Base-by-base conservation (phyloP, 2,888 invertebrate species). In the Keiferia lycopersicella region DNA sequence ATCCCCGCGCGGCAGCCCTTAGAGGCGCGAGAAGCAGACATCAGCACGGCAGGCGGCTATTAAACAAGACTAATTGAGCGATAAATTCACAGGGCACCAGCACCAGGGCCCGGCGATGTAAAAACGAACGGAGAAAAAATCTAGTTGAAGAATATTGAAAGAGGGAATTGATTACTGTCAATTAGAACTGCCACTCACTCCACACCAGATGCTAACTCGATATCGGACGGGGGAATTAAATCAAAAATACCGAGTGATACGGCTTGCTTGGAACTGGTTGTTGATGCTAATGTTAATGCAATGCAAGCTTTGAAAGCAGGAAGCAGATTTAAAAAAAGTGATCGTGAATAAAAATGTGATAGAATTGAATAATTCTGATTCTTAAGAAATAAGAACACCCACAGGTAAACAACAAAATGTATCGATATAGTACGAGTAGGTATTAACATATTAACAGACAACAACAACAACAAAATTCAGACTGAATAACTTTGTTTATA, bases 11-110 rank as follows among this genome's bases (percentile, higher is more conserved):
- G 85, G 61, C 88, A 91, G 68, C 91, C 91, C 91, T 91, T 72
- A 56, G 77, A 83, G 77, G 79, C 83, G 84, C 85, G 86, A 84
- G 88, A 86, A 86, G 89, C 87, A 91, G 91, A 91, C 91, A 91
- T 89, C 90, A 90, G 87, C 87, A 84, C 86, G 87, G 89, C 90
- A 86, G 90, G 90, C 90, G 84, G 89, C 92, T 91, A 92, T 92
- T 92, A 92, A 92, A 92, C 91, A 92, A 92, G 92, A 92, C 92
- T 92, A 92, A 92, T 92, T 92, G 92, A 92, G 92, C 92, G 91
- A 92, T 92, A 92, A 92, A 92, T 92, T 89, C 88, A 84, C 82
- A 82, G 86, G 88, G 34, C 34, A 34, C 34, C 4, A 10, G 38
- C 51, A 26, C 56, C 56, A n/a, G 56, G 62, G 61, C 83, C 87